These are phyloP conservation scores for Sebastes hopkinsi DNA, from an alignment of 2,797 vertebrate genomes.

Conservation along the genomic window DNA sequence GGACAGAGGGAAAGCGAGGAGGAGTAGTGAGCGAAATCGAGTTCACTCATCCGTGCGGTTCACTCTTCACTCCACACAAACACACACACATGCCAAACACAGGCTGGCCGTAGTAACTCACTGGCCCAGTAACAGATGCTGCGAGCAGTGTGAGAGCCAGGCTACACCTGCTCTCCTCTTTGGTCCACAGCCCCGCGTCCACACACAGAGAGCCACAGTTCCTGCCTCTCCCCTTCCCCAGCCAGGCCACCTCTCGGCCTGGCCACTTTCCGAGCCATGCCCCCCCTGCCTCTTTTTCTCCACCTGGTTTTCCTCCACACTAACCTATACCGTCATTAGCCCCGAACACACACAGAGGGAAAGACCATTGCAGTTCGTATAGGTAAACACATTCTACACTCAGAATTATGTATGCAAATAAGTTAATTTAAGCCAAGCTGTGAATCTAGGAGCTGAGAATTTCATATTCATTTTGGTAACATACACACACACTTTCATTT, in stretches of 20 bases:
- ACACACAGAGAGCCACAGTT: constrained; percentile 10
- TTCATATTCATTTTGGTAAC: background rate
- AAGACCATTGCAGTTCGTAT: background rate
- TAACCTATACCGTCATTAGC: background rate
- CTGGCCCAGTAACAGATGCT: constrained; percentile 74
- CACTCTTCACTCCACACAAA: constrained; percentile 16
- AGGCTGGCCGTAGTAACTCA: constrained; percentile 54
- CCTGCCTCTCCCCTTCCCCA: constrained; percentile 4
- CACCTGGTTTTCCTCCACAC: constrained; percentile 37
- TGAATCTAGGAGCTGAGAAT: background rate
- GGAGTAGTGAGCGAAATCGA: constrained; percentile 27
- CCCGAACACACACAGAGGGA: background rate
- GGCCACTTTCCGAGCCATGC: background rate
- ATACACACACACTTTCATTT: background rate
- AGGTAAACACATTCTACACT: background rate
- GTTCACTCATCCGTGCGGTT: constrained; percentile 51
- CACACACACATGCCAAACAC: constrained; percentile 34
- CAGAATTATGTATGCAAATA: background rate
- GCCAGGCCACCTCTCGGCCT: constrained; percentile 33
- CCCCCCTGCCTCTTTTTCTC: constrained; percentile 12
- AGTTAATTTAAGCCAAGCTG: background rate
- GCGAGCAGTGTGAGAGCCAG: constrained; percentile 53
- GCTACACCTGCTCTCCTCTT: constrained; percentile 64
- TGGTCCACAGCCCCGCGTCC: constrained; percentile 15
- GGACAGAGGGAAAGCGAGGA: constrained; percentile 1